phyloP scores from a whole-genome alignment of 1,140 invertebrate genomes.

The Drosophila teissieri region DNA sequence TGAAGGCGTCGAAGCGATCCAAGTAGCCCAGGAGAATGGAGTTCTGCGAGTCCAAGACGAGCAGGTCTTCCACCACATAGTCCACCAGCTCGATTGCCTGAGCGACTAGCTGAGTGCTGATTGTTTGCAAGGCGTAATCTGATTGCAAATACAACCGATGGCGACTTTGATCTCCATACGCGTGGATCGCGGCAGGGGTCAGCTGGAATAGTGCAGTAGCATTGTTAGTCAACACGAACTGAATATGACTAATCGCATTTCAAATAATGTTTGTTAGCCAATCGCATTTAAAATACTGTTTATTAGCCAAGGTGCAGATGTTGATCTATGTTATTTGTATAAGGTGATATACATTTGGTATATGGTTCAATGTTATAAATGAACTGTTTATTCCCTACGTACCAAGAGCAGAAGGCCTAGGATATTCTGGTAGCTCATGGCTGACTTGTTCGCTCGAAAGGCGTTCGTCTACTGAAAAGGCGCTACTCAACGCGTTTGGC shows the following conservation, averaged over 20 bases:
- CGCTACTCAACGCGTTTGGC: background rate
- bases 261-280: too few relatives aligned
- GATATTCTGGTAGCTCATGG: conserved; percentile 10
- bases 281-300: too few relatives aligned
- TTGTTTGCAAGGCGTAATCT: conserved; percentile 42
- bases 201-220: background rate
- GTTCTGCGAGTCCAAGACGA: conserved; percentile 62
- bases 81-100: conserved; percentile 63
- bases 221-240: too few relatives aligned
- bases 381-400: background rate
- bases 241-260: too few relatives aligned
- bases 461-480: conserved; percentile 47
- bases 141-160: conserved; percentile 53
- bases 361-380: too few relatives aligned
- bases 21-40: conserved; percentile 40
- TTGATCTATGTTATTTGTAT: too few relatives aligned
- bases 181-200: background rate
- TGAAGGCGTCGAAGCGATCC: conserved; percentile 45
- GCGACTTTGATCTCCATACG: conserved; percentile 48
- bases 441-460: conserved; percentile 39
- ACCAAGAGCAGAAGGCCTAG: background rate
- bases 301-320: too few relatives aligned
- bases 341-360: too few relatives aligned
- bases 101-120: conserved; percentile 40
- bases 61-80: conserved; percentile 60